These are phyloP conservation scores for Metalampra italica DNA, from an alignment of 2,888 invertebrate genomes.

Conservation along the genomic window DNA sequence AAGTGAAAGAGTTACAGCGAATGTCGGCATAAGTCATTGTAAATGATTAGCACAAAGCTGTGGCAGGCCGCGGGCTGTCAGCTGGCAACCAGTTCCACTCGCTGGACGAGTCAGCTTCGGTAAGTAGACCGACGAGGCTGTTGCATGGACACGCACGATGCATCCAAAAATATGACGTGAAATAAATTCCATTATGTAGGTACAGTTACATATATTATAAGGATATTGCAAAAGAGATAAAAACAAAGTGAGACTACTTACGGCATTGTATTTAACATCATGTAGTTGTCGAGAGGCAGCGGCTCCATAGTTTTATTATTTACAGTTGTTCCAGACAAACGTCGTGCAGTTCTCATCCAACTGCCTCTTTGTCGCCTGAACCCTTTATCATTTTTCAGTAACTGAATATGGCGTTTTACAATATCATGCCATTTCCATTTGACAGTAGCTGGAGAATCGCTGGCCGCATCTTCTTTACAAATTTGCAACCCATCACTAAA, in stretches of 20 bases:
- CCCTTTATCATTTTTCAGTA: constrained; percentile 69
- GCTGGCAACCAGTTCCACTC: constrained; percentile 53
- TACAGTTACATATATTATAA: constrained; percentile 1
- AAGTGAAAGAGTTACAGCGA: constrained; percentile 27
- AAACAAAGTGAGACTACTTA: constrained; percentile 45
- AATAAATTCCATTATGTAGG: not conserved
- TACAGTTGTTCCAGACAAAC: constrained; percentile 57
- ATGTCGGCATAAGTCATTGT: constrained; percentile 37
- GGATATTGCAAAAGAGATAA: not conserved
- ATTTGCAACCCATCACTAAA: constrained; percentile 74
- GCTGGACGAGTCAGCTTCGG: constrained; percentile 41
- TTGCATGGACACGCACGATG: constrained; percentile 36
- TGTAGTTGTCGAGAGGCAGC: constrained; percentile 58
- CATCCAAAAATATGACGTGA: constrained; percentile 23
- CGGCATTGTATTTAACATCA: constrained; percentile 71
- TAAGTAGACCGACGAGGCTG: constrained; percentile 46
- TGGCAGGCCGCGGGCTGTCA: constrained; percentile 35
- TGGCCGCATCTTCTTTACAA: constrained; percentile 74
- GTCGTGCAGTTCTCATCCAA: constrained; percentile 69
- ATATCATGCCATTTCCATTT: constrained; percentile 77
- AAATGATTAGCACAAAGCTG: constrained; percentile 48
- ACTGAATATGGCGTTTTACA: constrained; percentile 69
- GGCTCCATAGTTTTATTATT: constrained; percentile 52
- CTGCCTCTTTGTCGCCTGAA: constrained; percentile 69
- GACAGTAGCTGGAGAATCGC: constrained; percentile 71